Percentiles rank a stretch among this genome's conserved stretches.
These are phyloP conservation scores for Digitonthophagus gazella DNA, from an alignment of 2,888 invertebrate species.

Conservation along the genomic window DNA sequence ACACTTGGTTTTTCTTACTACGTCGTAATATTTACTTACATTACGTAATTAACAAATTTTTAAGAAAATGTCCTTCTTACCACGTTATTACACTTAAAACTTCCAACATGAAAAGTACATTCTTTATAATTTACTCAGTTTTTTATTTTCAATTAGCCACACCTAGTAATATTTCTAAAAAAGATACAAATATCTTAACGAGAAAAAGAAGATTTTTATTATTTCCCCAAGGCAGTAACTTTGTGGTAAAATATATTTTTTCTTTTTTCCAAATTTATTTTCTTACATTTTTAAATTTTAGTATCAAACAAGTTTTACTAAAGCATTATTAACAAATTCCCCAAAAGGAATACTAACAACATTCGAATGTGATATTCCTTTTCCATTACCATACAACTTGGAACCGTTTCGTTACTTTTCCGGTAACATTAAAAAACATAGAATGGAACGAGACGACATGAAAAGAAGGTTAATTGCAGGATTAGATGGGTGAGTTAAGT, in stretches of 20 bases:
- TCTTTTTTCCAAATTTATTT: background rate
- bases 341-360: background rate
- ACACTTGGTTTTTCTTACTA: too few relatives aligned
- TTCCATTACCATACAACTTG: background rate
- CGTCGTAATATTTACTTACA: background rate
- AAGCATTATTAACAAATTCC: background rate
- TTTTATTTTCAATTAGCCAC: background rate
- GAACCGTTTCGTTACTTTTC: background rate
- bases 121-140: background rate
- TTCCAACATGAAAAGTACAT: background rate
- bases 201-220: conserved; percentile 29
- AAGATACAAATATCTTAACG: conserved; percentile 17
- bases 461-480: background rate
- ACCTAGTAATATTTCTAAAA: conserved; percentile 3
- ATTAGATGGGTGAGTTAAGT: background rate
- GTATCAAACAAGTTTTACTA: background rate
- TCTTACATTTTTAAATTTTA: background rate
- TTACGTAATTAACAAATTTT: background rate
- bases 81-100: background rate
- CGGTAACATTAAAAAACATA: background rate
- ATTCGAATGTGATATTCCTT: background rate
- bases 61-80: background rate
- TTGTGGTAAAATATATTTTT: conserved; percentile 28
- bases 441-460: background rate
- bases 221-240: conserved; percentile 28